phyloP scores from a whole-genome alignment of 2,888 invertebrate genomes.

The Ischnura elegans region DNA sequence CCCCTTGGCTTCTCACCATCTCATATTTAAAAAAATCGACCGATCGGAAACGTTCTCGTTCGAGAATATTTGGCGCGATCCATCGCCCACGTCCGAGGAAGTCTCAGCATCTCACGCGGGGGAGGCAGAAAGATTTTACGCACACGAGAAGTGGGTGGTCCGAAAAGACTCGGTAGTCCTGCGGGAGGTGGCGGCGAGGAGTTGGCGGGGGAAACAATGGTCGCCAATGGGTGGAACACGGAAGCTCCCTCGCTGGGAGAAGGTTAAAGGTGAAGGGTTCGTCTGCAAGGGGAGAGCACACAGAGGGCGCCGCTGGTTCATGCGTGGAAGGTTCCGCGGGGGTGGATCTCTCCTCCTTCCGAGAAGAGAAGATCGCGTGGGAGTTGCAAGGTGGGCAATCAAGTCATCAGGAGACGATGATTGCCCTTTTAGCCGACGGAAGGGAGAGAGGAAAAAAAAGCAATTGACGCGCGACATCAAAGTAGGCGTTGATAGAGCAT shows the following conservation, averaged over 20 bases:
- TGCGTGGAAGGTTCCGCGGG: not conserved
- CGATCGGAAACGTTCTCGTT: too few relatives aligned
- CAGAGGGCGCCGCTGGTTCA: not conserved
- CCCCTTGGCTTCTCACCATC: too few relatives aligned
- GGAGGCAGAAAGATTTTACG: too few relatives aligned
- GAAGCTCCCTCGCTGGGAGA: not conserved
- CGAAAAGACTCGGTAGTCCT: too few relatives aligned
- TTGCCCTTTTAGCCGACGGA: not conserved
- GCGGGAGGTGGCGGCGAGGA: not conserved
- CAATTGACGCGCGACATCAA: not conserved
- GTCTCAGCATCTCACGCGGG: too few relatives aligned
- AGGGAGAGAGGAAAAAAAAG: not conserved
- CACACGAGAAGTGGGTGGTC: too few relatives aligned
- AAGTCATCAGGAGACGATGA: not conserved
- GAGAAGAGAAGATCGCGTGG: not conserved
- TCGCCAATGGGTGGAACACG: not conserved
- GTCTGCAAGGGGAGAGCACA: not conserved
- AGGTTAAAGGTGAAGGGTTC: not conserved
- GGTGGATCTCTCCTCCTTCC: not conserved
- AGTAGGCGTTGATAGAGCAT: too few relatives aligned
- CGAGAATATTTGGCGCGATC: too few relatives aligned
- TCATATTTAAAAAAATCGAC: too few relatives aligned
- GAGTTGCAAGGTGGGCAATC: not conserved
- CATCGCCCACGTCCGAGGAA: too few relatives aligned
- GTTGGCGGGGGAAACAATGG: not conserved